Evolutionary conservation across 2,888 invertebrate genomes (phyloP).

Genomic region (Torymus tubicola): DNA sequence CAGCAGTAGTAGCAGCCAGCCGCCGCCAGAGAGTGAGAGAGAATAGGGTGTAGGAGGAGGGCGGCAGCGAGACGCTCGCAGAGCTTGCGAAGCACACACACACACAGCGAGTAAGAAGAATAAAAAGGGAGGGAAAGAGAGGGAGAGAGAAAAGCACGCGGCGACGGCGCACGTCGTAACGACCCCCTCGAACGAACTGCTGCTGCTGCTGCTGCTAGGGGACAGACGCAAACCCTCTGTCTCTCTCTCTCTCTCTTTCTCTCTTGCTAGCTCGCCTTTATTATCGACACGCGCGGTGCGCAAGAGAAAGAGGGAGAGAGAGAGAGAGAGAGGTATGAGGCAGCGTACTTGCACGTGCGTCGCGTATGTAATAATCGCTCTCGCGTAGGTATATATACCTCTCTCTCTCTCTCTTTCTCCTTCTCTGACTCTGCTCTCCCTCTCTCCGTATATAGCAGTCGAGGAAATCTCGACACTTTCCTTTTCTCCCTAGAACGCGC

Average conservation of each 20-base stretch:
- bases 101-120: not conserved
- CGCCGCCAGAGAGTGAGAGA: constrained; percentile 28
- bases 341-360: constrained; percentile 25
- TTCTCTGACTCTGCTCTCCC: no score
- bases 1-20: not conserved
- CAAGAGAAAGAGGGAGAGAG: not conserved
- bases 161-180: constrained; percentile 32
- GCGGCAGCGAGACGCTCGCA: not conserved
- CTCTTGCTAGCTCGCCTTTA: constrained; percentile 26
- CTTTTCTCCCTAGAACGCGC: constrained; percentile 18
- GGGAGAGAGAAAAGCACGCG: constrained; percentile 38
- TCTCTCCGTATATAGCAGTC: constrained; percentile 16
- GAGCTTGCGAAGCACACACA: constrained; percentile 16
- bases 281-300: constrained; percentile 52
- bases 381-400: not conserved
- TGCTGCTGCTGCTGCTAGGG: not conserved
- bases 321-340: not conserved
- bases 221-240: not conserved
- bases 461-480: constrained; percentile 45
- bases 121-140: constrained; percentile 39
- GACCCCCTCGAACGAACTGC: constrained; percentile 39
- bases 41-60: not conserved
- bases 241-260: constrained; percentile 1
- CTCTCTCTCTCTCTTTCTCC: no score
- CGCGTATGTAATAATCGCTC: constrained; percentile 43